Evolutionary conservation across 2,888 invertebrate species (phyloP), one percentile per base, ranked within the genome.

Genomic region (Baronia brevicornis): DNA sequence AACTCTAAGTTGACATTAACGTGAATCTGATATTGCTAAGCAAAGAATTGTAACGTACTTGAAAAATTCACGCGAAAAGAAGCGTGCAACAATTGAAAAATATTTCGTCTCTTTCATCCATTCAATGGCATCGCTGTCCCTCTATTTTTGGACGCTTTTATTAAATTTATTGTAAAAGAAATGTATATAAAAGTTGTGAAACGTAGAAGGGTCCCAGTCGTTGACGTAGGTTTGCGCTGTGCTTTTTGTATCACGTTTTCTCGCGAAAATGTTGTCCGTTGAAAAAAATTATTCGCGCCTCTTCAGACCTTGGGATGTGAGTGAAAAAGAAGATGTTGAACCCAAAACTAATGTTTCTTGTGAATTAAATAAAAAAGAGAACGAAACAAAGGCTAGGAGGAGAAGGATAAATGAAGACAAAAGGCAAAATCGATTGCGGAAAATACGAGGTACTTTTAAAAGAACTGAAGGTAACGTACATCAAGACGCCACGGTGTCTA

Each of bases 221-320:
- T 55, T 59, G 56, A 59, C 54, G 61, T 53, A 50, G 46, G 50
- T 59, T 67, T 60, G 61, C 50, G 75, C 60, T 71, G 59, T 44
- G 56, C 54, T 55, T 61, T 50, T 63, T 55, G 33, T 43, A n/a
- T n/a, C n/a, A 39, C 39, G 34, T 41, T 39, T 23, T 26, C 32
- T 42, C 38, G 40, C 29, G 35, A 66, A 55, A 54, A 82, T 84
- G 84, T 55, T 70, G 48, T 75, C 75, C 39, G 58, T 57, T 28
- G 67, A 70, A 34, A 70, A 67, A 51, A 77, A 56, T 53, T 79
- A 72, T 41, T 86, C 87, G 22, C 80, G 88, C 50, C 69, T 89
- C 9, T 89, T 89, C 52, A 84, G 88, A 47, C 88, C 88, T 34
- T 89, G 88, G 88, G 88, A 88, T 60, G 72, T 73, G 41, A 79